These are phyloP conservation scores for Rhagonycha fulva DNA, from an alignment of 2,888 invertebrate species.

Conservation along the genomic window DNA sequence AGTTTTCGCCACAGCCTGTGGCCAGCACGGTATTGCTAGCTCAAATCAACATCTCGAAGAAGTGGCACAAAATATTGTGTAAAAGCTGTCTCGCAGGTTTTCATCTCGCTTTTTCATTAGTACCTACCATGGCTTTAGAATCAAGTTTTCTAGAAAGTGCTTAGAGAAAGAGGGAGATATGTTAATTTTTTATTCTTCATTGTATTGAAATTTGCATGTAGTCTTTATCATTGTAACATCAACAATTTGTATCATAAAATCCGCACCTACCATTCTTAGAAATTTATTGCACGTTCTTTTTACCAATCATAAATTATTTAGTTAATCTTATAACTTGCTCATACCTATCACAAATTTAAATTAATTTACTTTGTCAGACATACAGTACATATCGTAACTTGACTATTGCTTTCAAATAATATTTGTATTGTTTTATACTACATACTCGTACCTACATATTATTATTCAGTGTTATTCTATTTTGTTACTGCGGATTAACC, in stretches of 20 bases:
- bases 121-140: not conserved
- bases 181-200: not conserved
- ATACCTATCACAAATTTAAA: not conserved
- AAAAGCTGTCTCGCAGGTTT: not conserved
- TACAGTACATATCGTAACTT: not conserved
- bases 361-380: not conserved
- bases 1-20: conserved; percentile 45
- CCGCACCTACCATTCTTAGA: not conserved
- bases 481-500: not conserved
- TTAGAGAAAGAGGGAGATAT: not conserved
- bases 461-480: not conserved
- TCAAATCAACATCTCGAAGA: conserved; percentile 5
- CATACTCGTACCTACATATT: no score
- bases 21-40: conserved; percentile 40
- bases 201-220: not conserved
- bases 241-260: not conserved
- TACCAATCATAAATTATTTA: not conserved
- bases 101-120: not conserved
- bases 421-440: not conserved
- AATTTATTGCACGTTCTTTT: not conserved
- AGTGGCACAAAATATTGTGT: conserved; percentile 5
- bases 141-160: not conserved
- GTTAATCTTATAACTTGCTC: not conserved
- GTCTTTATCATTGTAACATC: not conserved
- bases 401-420: not conserved